Evolutionary conservation across 2,888 invertebrate genomes (phyloP).

Genomic region (Microchrysa polita): DNA sequence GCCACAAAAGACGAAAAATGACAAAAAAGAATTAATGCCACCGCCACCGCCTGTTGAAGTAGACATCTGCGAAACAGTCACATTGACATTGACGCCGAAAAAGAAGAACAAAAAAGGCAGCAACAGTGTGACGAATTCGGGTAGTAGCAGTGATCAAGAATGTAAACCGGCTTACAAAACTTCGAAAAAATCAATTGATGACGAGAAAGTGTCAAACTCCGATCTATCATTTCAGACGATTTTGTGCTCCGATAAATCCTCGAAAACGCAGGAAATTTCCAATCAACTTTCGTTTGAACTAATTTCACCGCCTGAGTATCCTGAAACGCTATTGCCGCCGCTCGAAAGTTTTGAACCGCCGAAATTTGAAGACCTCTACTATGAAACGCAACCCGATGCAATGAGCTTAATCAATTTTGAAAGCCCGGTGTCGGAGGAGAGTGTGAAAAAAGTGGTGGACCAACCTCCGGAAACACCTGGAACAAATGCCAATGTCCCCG

Average conservation of each 20-base stretch:
- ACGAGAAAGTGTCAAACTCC: background rate
- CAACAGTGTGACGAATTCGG: background rate
- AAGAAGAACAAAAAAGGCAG: constrained; percentile 39
- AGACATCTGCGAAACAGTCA: constrained; percentile 27
- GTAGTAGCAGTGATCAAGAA: background rate
- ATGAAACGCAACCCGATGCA: constrained; percentile 50
- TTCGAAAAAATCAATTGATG: background rate
- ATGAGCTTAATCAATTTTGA: constrained; percentile 62
- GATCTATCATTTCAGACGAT: background rate
- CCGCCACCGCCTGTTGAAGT: background rate
- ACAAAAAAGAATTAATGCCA: constrained; percentile 8
- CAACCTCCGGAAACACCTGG: constrained; percentile 13
- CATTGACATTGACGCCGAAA: constrained; percentile 34
- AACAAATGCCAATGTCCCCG: background rate
- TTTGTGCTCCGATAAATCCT: constrained; percentile 17
- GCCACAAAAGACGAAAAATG: constrained; percentile 10
- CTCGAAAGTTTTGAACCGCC: constrained; percentile 56
- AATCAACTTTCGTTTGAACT: constrained; percentile 32
- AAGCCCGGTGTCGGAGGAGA: constrained; percentile 59
- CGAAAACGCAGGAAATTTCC: constrained; percentile 35
- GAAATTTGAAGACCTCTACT: constrained; percentile 48
- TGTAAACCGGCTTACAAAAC: background rate
- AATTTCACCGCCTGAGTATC: constrained; percentile 52
- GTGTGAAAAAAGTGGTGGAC: constrained; percentile 53
- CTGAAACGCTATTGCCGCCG: constrained; percentile 54